Conservation (phyloP, 2,888 invertebrate species). For the Eulithis prunata region DNA sequence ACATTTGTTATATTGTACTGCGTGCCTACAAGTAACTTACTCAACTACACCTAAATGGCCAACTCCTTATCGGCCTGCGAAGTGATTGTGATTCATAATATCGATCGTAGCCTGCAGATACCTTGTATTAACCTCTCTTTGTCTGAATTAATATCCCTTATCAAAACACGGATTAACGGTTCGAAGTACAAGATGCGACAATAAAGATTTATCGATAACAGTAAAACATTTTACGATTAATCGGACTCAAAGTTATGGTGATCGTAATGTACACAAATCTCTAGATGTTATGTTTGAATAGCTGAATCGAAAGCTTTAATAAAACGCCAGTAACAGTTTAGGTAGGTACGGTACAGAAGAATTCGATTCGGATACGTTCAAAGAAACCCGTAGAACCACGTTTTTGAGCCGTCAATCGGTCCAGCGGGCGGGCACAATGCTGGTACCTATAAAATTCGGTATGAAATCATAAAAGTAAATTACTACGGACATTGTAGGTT, state of each 20-base stretch:
- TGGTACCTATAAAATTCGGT: constrained; percentile 17
- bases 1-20: not conserved
- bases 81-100: constrained; percentile 17
- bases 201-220: constrained; percentile 47
- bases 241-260: constrained; percentile 43
- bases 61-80: constrained; percentile 9
- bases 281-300: constrained; percentile 26
- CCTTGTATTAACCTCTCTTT: constrained; percentile 56
- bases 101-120: constrained; percentile 38
- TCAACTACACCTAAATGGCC: not conserved
- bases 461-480: constrained; percentile 20
- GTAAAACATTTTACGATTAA: constrained; percentile 51
- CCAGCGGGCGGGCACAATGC: constrained; percentile 12
- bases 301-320: constrained; percentile 32
- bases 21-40: not conserved
- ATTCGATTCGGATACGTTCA: constrained; percentile 32
- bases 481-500: not conserved
- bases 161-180: constrained; percentile 43
- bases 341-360: constrained; percentile 23
- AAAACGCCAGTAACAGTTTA: constrained; percentile 25
- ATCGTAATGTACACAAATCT: constrained; percentile 34
- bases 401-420: not conserved
- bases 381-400: constrained; percentile 20
- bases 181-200: constrained; percentile 43
- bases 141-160: constrained; percentile 53